Evolutionary conservation across 2,113 vertebrate genomes (phyloP), one percentile per base, ranked within the genome.

Genomic region (Lontra canadensis): DNA sequence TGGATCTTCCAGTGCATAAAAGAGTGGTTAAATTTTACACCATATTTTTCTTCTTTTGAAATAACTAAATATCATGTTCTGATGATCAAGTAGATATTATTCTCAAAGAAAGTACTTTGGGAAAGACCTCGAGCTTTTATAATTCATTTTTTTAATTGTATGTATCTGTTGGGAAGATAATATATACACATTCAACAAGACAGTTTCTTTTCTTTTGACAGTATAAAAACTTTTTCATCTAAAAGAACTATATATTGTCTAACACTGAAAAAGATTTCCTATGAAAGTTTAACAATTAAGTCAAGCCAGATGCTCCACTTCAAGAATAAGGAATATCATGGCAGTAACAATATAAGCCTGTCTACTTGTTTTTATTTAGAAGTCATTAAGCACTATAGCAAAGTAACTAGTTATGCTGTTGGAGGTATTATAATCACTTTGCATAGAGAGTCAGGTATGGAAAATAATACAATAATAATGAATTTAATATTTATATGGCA

Each of bases 341-440:
- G 94, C 94, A 97, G 49, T 94, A 96, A 3, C 0, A 3, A 69
- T 63, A 65, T 96, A 98, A 96, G 95, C 73, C 94, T 98, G 97
- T 98, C 91, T 97, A 94, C 83, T 96, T 97, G 91, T 92, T 95
- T 98, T 98, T 97, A 97, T 97, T 98, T 59, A 98, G 93, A 97
- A 96, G 34, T 95, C 97, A 83, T 96, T 98, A 96, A 97, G 25
- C 36, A 87, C 18, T 67, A 87, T 0, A 1, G 91, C 65, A 96
- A 90, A 98, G 63, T 80, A 93, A 97, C 65, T 95, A 88, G 52
- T 83, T 98, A 88, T 67, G n/a, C 65, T 97, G 23, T 97, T 95
- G 52, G 83, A 82, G 44, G 13, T 74, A 93, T 36, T 97, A 10
- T 65, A 52, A 93, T 96, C 90, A 87, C 71, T 82, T 97, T 21